A percentile compares a stretch with the other conserved stretches of the same genome.
Conservation (phyloP, 2,113 vertebrate genomes). For the Mesitornis unicolor region DNA sequence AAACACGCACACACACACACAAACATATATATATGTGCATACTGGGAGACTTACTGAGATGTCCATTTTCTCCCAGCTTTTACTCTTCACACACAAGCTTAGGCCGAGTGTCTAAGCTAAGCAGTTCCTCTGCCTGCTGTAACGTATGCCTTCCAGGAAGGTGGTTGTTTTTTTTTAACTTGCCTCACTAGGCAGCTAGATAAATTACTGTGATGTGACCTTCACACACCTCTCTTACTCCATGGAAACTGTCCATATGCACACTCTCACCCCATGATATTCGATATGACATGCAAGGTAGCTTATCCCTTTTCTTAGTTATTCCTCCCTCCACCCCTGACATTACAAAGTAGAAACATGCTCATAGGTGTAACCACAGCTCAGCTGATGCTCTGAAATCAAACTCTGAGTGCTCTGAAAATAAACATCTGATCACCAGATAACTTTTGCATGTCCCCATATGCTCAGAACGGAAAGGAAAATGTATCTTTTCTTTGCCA, state of each 20-base stretch:
- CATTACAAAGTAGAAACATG: neutral
- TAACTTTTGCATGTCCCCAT: neutral
- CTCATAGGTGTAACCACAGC: neutral
- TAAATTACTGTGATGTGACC: slow-evolving; percentile 31
- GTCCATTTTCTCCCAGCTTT: neutral
- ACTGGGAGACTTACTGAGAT: neutral
- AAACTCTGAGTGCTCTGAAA: neutral
- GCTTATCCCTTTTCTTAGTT: neutral
- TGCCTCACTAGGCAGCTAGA: neutral
- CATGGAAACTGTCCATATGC: slow-evolving; percentile 15
- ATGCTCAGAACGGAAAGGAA: neutral
- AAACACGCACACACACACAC: fast-evolving
- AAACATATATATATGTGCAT: neutral
- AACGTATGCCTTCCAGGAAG: slow-evolving; percentile 12
- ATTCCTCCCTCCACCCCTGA: neutral
- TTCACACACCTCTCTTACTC: slow-evolving; percentile 22
- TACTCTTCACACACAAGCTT: neutral
- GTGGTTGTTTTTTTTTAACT: neutral
- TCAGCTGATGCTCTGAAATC: slow-evolving; percentile 15
- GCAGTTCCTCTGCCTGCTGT: neutral
- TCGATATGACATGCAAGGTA: neutral
- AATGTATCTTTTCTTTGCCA: neutral
- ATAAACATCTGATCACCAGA: neutral
- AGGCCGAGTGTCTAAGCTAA: neutral
- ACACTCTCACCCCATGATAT: neutral